Conservation (phyloP, 2,113 vertebrate species). For the Forbesichthys papilliferus region DNA sequence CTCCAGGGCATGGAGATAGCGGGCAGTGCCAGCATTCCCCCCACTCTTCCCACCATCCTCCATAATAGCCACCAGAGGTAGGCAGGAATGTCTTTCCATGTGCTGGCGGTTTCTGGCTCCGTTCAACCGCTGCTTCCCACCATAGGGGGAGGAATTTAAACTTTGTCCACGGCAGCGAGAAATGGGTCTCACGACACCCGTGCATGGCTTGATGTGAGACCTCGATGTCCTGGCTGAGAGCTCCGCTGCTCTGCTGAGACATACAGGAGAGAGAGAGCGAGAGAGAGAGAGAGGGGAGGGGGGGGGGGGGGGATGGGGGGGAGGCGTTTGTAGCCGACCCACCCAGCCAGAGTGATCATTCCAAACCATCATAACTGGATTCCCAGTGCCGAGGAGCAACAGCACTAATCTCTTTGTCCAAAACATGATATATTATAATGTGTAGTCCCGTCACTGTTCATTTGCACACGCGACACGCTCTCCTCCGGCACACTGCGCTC, state of each 20-base stretch:
- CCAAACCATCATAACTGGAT: slow-evolving; percentile 52
- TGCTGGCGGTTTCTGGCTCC: slow-evolving; percentile 71
- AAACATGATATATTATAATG: slow-evolving; percentile 45
- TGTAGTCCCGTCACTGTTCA: slow-evolving; percentile 26
- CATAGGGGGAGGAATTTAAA: slow-evolving; percentile 62
- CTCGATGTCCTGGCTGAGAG: background rate
- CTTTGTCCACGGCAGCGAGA: slow-evolving; percentile 55
- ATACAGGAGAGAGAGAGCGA: no score
- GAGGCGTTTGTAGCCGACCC: background rate
- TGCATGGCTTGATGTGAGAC: slow-evolving; percentile 60
- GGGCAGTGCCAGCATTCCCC: slow-evolving; percentile 60
- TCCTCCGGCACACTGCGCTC: slow-evolving; percentile 13
- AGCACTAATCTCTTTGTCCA: slow-evolving; percentile 46
- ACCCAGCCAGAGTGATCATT: slow-evolving; percentile 16
- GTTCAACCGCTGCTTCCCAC: slow-evolving; percentile 64
- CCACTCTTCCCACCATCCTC: no score
- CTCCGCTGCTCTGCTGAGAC: background rate
- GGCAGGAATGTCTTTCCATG: slow-evolving; percentile 69
- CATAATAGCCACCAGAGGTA: slow-evolving; percentile 75
- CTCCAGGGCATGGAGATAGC: slow-evolving; percentile 60
- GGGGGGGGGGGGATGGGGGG: background rate
- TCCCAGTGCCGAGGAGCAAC: slow-evolving; percentile 43
- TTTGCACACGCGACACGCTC: slow-evolving; percentile 6
- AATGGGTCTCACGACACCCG: slow-evolving; percentile 50
- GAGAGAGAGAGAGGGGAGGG: no score